Evolutionary conservation across 2,888 invertebrate genomes (phyloP).

Genomic region (Lochmaea crataegi): DNA sequence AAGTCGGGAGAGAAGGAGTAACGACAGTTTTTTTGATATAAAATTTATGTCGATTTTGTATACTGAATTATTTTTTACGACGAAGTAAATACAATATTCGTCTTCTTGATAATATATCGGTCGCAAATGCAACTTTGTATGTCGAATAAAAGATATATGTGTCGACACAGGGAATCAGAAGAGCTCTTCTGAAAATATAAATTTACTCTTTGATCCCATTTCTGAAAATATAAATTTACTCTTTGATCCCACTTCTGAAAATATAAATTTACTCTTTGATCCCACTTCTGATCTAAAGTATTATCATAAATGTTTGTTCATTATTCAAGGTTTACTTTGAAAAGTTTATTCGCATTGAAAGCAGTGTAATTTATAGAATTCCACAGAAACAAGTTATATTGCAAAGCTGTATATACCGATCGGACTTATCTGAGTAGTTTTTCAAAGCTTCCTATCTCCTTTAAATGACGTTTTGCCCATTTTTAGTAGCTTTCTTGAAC

Average conservation of each 20-base stretch:
- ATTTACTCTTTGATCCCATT: too few relatives aligned
- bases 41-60: constrained; percentile 29
- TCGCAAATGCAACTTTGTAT: background rate
- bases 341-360: background rate
- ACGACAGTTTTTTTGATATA: constrained; percentile 7
- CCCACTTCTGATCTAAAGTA: background rate
- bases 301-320: background rate
- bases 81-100: constrained; percentile 9
- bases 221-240: background rate
- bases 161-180: background rate
- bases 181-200: background rate
- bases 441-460: too few relatives aligned
- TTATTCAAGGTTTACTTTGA: background rate
- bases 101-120: background rate
- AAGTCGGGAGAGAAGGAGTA: constrained; percentile 21
- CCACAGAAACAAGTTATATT: background rate
- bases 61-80: constrained; percentile 37
- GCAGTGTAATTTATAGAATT: background rate
- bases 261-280: background rate
- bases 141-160: background rate
- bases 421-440: too few relatives aligned
- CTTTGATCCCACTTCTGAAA: background rate
- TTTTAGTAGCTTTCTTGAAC: too few relatives aligned
- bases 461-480: too few relatives aligned
- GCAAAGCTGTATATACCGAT: too few relatives aligned